phyloP scores from a whole-genome alignment of 1,140 invertebrate genomes.

The Drosophila watanabei region DNA sequence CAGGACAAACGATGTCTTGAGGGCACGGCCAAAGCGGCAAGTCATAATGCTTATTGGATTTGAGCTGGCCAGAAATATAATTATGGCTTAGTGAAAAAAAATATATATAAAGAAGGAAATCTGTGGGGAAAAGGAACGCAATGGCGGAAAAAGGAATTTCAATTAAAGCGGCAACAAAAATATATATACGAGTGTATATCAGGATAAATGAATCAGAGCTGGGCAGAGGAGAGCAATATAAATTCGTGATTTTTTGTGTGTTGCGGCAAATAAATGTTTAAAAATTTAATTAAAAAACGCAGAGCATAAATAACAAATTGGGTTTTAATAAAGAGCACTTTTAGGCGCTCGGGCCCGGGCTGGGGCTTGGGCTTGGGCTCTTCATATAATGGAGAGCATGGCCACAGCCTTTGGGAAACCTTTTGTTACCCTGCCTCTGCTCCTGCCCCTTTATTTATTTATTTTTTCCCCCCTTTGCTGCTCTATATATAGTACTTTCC shows the following conservation, averaged over 20 bases:
- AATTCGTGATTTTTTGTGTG: conserved; percentile 6
- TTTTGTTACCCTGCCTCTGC: conserved; percentile 24
- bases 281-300: conserved; percentile 74
- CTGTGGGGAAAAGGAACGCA: conserved; percentile 9
- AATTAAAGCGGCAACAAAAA: conserved; percentile 68
- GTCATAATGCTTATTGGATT: conserved; percentile 82
- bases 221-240: conserved; percentile 2
- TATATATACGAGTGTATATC: conserved; percentile 9
- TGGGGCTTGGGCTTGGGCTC: background rate
- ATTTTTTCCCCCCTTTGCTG: background rate
- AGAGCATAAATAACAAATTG: conserved; percentile 78
- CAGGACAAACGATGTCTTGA: conserved; percentile 39
- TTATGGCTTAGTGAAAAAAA: conserved; percentile 60
- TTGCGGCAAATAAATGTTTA: conserved; percentile 62
- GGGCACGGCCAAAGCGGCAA: conserved; percentile 57
- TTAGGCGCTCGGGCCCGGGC: conserved; percentile 37
- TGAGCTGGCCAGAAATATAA: conserved; percentile 69
- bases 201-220: conserved; percentile 34
- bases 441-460: conserved; percentile 11
- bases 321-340: conserved; percentile 77
- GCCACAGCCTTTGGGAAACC: conserved; percentile 13
- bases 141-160: conserved; percentile 64
- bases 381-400: conserved; percentile 62
- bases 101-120: background rate
- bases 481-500: conserved; percentile 21